phyloP scores from a whole-genome alignment of 2,797 vertebrate genomes.

The Micropoecilia bifurca region DNA sequence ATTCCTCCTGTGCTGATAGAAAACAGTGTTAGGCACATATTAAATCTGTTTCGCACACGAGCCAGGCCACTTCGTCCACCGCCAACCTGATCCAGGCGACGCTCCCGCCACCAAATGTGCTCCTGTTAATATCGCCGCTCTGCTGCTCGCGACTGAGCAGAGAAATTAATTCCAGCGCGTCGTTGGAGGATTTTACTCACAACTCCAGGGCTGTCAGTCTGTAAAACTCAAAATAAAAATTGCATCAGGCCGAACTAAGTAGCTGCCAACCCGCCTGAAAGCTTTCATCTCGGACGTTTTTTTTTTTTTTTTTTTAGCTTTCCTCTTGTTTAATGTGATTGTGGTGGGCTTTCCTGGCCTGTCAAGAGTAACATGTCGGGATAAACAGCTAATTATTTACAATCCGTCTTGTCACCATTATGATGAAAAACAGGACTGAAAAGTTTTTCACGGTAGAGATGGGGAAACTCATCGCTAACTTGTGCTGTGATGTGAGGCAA shows the following conservation, averaged over 20 bases:
- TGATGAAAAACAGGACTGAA: conserved; percentile 35
- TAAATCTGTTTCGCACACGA: conserved; percentile 37
- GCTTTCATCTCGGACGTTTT: conserved; percentile 56
- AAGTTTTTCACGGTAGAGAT: conserved; percentile 3
- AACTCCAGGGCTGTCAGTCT: conserved; percentile 63
- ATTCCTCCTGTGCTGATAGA: conserved; percentile 33
- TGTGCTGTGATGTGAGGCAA: conserved; percentile 37
- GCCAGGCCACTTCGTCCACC: conserved; percentile 24
- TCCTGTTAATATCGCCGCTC: conserved; percentile 48
- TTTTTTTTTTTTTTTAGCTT: conserved; percentile 24
- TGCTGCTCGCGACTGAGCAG: conserved; percentile 45
- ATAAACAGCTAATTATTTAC: conserved; percentile 32
- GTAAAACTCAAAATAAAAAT: conserved; percentile 64
- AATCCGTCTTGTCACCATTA: conserved; percentile 27
- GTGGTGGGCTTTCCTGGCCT: conserved; percentile 34
- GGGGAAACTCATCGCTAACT: conserved; percentile 35
- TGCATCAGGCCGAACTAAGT: conserved; percentile 56
- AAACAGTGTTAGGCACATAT: conserved; percentile 24
- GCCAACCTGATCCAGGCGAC: conserved; percentile 33
- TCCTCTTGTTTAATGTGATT: conserved; percentile 44
- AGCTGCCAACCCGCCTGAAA: conserved; percentile 58
- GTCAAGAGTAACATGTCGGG: conserved; percentile 36
- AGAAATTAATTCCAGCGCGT: conserved; percentile 41
- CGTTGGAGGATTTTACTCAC: conserved; percentile 63
- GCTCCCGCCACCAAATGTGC: conserved; percentile 36